Conservation (phyloP, 2,797 vertebrate species). For the Myotis myotis region DNA sequence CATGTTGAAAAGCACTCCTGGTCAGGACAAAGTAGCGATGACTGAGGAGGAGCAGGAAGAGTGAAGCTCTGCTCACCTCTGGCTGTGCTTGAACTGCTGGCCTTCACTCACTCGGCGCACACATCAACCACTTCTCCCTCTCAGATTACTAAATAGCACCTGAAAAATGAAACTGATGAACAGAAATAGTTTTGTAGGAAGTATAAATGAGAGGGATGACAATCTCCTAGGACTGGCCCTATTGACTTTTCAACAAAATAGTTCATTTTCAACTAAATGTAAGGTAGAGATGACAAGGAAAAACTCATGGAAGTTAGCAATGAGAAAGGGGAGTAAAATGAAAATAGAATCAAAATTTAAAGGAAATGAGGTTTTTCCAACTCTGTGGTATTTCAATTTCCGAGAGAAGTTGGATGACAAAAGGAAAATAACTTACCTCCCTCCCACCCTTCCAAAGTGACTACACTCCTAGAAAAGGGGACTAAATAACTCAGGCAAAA, state of each 20-base stretch:
- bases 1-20: neutral
- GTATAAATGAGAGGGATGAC: neutral
- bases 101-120: neutral
- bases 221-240: neutral
- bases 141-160: neutral
- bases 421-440: neutral
- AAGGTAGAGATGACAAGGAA: neutral
- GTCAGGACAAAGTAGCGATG: neutral
- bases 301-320: neutral
- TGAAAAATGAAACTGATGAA: neutral
- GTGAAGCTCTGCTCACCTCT: neutral
- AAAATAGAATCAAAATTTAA: neutral
- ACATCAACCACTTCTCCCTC: neutral
- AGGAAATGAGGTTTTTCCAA: neutral
- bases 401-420: neutral
- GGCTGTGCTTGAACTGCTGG: neutral
- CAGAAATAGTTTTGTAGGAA: neutral
- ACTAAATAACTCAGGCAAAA: neutral
- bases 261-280: neutral
- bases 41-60: neutral
- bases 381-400: neutral
- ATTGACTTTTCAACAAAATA: neutral
- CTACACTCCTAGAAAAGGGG: neutral
- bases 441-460: neutral
- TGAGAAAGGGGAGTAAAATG: neutral